A percentile compares a stretch with the other conserved stretches of the same genome.
phyloP scores from a whole-genome alignment of 2,888 invertebrate species.

The Eupithecia exiguata region DNA sequence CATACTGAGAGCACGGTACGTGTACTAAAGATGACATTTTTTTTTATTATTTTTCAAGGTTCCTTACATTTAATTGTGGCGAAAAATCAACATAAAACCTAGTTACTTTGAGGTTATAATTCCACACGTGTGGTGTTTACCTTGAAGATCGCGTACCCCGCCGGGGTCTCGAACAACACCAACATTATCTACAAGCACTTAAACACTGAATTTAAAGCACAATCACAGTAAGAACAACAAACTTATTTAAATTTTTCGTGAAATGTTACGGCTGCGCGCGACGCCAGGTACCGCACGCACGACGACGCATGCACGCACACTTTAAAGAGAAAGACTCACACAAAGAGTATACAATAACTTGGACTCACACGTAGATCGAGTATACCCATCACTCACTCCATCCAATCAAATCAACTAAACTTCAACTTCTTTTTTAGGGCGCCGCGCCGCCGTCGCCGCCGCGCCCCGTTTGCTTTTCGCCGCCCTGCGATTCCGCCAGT shows the following conservation, averaged over 20 bases:
- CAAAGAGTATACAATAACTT: background rate
- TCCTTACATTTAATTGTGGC: background rate
- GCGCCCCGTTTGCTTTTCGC: no score
- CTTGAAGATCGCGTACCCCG: constrained; percentile 97
- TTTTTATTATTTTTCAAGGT: background rate
- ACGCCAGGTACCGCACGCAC: background rate
- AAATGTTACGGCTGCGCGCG: background rate
- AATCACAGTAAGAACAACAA: background rate
- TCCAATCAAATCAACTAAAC: no score
- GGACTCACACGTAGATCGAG: no score
- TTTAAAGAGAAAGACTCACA: no score
- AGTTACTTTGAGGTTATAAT: constrained; percentile 61
- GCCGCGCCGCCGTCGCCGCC: no score
- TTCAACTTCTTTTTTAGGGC: no score
- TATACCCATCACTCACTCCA: no score
- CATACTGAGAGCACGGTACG: background rate
- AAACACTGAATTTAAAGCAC: constrained; percentile 34
- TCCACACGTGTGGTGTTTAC: constrained; percentile 76
- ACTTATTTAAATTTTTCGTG: background rate
- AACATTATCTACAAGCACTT: constrained; percentile 85
- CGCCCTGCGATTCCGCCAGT: no score
- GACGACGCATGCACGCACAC: no score
- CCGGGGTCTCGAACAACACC: constrained; percentile 96
- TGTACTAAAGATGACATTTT: background rate
- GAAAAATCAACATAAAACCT: background rate